Evolutionary conservation across 2,888 invertebrate genomes (phyloP).

Genomic region (Microplitis deprimator): DNA sequence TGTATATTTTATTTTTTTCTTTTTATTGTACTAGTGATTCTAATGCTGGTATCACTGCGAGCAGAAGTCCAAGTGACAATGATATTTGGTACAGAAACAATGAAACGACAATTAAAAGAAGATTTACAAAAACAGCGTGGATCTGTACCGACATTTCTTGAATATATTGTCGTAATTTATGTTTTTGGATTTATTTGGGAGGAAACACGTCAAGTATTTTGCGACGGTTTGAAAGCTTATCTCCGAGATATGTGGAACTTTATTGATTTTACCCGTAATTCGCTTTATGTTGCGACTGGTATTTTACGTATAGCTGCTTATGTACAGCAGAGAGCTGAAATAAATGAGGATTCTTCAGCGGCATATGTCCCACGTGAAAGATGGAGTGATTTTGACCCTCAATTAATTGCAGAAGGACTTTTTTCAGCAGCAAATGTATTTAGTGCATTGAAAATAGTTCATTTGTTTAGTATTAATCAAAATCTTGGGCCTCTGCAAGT

Average conservation of each 20-base stretch:
- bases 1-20: slow-evolving; percentile 17
- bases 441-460: slow-evolving; percentile 91
- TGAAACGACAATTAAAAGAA: slow-evolving; percentile 77
- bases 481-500: slow-evolving; percentile 90
- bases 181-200: slow-evolving; percentile 93
- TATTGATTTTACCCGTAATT: slow-evolving; percentile 93
- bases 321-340: slow-evolving; percentile 82
- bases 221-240: slow-evolving; percentile 89
- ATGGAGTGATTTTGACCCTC: slow-evolving; percentile 95
- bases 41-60: slow-evolving; percentile 93
- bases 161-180: slow-evolving; percentile 86
- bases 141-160: slow-evolving; percentile 87
- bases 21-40: slow-evolving; percentile 77
- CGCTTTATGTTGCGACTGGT: slow-evolving; percentile 84
- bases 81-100: slow-evolving; percentile 80
- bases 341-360: slow-evolving; percentile 77
- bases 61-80: slow-evolving; percentile 84
- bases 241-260: slow-evolving; percentile 97
- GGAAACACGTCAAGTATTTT: slow-evolving; percentile 92
- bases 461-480: slow-evolving; percentile 93
- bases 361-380: slow-evolving; percentile 86
- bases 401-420: slow-evolving; percentile 91
- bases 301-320: slow-evolving; percentile 81
- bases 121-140: slow-evolving; percentile 84
- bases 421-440: slow-evolving; percentile 97